A percentile compares a stretch with the other conserved stretches of the same genome.
phyloP scores from a whole-genome alignment of 2,113 vertebrate species.

The Prunella himalayana region DNA sequence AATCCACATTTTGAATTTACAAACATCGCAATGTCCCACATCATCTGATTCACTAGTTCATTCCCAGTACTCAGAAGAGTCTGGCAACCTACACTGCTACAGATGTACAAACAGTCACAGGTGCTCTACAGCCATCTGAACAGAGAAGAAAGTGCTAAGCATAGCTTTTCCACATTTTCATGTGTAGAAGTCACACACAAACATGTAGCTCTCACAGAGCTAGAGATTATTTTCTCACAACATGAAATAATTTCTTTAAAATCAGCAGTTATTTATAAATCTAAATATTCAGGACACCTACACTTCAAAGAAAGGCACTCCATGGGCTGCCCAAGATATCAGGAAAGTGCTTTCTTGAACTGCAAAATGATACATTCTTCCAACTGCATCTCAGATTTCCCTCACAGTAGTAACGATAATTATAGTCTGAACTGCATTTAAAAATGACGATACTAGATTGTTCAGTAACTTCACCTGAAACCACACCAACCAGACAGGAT shows the following conservation, averaged over 20 bases:
- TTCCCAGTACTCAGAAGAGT: neutral
- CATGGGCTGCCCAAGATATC: neutral
- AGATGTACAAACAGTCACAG: neutral
- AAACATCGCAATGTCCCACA: neutral
- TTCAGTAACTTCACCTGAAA: neutral
- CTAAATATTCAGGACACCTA: neutral
- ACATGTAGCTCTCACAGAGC: neutral
- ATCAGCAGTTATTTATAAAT: neutral
- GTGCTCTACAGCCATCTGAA: neutral
- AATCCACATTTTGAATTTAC: neutral
- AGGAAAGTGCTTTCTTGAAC: neutral
- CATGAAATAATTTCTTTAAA: neutral
- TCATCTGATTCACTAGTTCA: neutral
- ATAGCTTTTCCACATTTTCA: neutral
- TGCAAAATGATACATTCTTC: neutral
- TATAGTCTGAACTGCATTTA: neutral
- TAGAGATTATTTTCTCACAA: neutral
- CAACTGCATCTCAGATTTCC: neutral
- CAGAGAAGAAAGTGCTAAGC: neutral
- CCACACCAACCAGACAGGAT: neutral
- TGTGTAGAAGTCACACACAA: neutral
- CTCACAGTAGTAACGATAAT: neutral
- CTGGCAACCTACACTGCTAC: neutral
- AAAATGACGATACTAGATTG: neutral
- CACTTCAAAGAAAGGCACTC: neutral